Base-by-base conservation (phyloP, 2,797 vertebrate genomes). In the Glyptemys insculpta region DNA sequence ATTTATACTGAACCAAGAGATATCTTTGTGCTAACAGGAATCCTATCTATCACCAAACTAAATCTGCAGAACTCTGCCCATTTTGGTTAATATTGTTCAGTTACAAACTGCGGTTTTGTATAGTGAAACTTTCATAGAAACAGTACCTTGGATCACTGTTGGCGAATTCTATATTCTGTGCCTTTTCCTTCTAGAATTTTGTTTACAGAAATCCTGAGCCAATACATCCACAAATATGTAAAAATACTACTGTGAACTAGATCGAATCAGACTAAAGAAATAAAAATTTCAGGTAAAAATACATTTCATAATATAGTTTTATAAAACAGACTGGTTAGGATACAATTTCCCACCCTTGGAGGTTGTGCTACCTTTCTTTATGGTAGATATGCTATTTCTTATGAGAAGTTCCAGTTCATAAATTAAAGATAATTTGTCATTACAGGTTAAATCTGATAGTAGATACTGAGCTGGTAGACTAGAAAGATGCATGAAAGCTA, bases 301-400 rank as follows among this genome's bases (percentile, higher is more conserved):
- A 34, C 5, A 44, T 37, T 44, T 37, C 10, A 74, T 12, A 85
- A 53, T 52, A 34, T 1, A 72, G 18, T 44, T 4, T 76, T 25
- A 79, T 72, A 37, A 59, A 80, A 59, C 25, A 74, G 11, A 14
- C 14, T 0, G 0, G 8, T 10, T 90, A 16, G 27, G 80, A 21
- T 44, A 4, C 49, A 74, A 49, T 50, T 76, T 2, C 2, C 4
- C 1, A 29, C 74, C 18, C 27, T 41, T 9, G 9, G 19, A 27
- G 54, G 1, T 0, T 18, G 15, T 4, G 1, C 23, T 47, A 11
- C 44, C 12, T 47, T 83, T 25, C 49, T 27, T 15, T 34, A 2
- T 49, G 5, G 34, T 80, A 54, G 3, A 59, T 59, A 5, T 9
- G 47, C 79, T 8, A 11, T 3, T 62, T 62, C 21, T 6, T 72